Evolutionary conservation across 2,888 invertebrate genomes (phyloP).

Genomic region (Cotesia congregata): DNA sequence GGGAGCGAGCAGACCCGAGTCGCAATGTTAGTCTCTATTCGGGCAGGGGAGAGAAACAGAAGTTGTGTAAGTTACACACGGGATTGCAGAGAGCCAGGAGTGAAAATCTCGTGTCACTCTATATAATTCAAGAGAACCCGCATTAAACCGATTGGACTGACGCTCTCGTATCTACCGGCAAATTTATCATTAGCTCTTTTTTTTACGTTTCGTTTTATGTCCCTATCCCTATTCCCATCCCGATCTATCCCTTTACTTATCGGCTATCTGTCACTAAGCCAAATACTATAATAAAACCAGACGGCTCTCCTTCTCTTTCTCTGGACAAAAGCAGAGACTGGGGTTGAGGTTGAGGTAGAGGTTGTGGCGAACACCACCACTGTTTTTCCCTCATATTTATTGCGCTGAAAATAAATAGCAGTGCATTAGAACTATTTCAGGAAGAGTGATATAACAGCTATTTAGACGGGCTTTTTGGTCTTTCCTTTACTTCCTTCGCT

Average conservation of each 20-base stretch:
- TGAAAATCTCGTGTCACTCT: conserved; percentile 48
- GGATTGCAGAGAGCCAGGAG: conserved; percentile 35
- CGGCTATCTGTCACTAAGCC: not conserved
- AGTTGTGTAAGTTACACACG: conserved; percentile 17
- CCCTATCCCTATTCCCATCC: conserved; percentile 31
- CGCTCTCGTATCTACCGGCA: conserved; percentile 32
- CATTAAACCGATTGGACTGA: conserved; percentile 61
- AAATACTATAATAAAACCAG: not conserved
- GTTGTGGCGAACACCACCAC: not conserved
- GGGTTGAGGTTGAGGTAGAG: too few species aligned
- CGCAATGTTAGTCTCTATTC: not conserved
- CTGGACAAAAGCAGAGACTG: too few species aligned
- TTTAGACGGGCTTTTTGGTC: too few species aligned
- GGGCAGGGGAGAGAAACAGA: not conserved
- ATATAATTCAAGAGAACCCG: conserved; percentile 54
- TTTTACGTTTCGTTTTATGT: conserved; percentile 43
- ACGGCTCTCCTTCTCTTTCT: not conserved
- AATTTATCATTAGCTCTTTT: conserved; percentile 31
- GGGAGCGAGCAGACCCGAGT: not conserved
- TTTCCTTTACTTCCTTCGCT: too few species aligned
- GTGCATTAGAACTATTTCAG: not conserved
- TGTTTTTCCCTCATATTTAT: not conserved
- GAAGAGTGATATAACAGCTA: not conserved
- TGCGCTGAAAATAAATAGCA: not conserved
- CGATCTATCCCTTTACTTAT: conserved; percentile 5